Percentiles rank a stretch among this genome's conserved stretches.
Evolutionary conservation across 2,888 invertebrate genomes (phyloP).

Genomic region (Lepidonotus clava): DNA sequence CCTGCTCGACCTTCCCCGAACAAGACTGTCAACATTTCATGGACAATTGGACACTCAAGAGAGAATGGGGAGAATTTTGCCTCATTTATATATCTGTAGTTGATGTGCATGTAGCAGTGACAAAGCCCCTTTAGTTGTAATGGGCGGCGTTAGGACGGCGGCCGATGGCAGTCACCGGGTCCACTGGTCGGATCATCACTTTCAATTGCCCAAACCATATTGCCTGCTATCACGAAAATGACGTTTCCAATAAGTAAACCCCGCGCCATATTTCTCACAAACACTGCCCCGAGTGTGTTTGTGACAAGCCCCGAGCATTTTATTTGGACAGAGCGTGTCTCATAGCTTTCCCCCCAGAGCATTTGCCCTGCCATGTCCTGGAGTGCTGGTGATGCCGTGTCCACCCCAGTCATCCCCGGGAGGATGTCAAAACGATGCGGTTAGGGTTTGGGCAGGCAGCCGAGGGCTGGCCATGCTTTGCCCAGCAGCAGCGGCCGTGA

Average conservation of each 20-base stretch:
- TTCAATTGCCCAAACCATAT: conserved; percentile 57
- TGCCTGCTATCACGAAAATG: conserved; percentile 49
- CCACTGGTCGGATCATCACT: conserved; percentile 8
- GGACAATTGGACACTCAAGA: conserved; percentile 36
- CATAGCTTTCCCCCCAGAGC: too few relatives aligned
- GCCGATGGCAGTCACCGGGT: not conserved
- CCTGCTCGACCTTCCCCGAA: conserved; percentile 54
- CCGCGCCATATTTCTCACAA: conserved; percentile 44
- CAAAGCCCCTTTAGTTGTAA: not conserved
- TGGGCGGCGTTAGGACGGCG: too few relatives aligned
- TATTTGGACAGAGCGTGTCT: not conserved
- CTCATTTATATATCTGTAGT: not conserved
- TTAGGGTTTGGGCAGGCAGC: not conserved
- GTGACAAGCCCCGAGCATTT: not conserved
- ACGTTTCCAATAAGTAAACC: conserved; percentile 48
- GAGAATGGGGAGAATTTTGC: not conserved
- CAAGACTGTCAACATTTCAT: conserved; percentile 49
- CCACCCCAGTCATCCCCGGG: not conserved
- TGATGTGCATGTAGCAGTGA: not conserved
- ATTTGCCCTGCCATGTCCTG: too few relatives aligned
- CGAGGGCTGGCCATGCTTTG: conserved; percentile 12
- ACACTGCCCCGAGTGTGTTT: not conserved
- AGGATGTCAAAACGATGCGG: not conserved
- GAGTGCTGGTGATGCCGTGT: too few relatives aligned
- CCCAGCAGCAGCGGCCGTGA: conserved; percentile 14